Evolutionary conservation across 1,140 invertebrate genomes (phyloP).

Genomic region (Ectropis grisescens): DNA sequence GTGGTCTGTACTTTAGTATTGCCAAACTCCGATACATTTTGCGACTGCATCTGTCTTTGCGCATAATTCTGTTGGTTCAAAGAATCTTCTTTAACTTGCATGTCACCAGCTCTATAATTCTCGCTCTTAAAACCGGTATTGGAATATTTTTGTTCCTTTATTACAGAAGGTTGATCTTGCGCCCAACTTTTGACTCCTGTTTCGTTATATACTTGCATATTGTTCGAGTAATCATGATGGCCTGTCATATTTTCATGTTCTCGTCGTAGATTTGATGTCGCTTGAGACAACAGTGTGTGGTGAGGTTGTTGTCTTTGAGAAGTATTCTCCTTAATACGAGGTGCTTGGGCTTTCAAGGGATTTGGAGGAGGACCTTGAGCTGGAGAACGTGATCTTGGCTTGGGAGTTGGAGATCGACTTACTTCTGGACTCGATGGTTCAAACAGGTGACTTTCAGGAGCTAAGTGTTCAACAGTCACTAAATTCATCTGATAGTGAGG

Average conservation of each 20-base stretch:
- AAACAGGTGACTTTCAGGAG: constrained; percentile 69
- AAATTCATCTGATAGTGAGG: constrained; percentile 78
- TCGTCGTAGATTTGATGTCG: constrained; percentile 36
- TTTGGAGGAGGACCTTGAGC: constrained; percentile 74
- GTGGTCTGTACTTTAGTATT: constrained; percentile 72
- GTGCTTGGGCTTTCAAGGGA: constrained; percentile 70
- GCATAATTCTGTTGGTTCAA: constrained; percentile 50
- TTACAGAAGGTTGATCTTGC: constrained; percentile 34
- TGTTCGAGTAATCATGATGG: constrained; percentile 24
- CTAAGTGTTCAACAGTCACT: constrained; percentile 70
- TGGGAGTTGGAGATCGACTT: constrained; percentile 73
- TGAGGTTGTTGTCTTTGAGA: constrained; percentile 23
- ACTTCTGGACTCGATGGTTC: constrained; percentile 69
- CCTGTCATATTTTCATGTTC: constrained; percentile 30
- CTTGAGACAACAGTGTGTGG: constrained; percentile 35
- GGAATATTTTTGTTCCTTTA: constrained; percentile 43
- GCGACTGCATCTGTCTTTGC: constrained; percentile 52
- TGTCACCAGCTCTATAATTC: constrained; percentile 40
- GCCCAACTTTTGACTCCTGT: constrained; percentile 24
- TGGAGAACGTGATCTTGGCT: constrained; percentile 68
- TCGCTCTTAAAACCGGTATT: constrained; percentile 49
- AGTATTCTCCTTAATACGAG: constrained; percentile 64
- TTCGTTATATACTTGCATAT: constrained; percentile 23
- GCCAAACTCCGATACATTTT: constrained; percentile 67
- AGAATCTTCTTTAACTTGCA: constrained; percentile 53